Conservation (phyloP, 2,888 invertebrate genomes). For the Spisula subtruncata region DNA sequence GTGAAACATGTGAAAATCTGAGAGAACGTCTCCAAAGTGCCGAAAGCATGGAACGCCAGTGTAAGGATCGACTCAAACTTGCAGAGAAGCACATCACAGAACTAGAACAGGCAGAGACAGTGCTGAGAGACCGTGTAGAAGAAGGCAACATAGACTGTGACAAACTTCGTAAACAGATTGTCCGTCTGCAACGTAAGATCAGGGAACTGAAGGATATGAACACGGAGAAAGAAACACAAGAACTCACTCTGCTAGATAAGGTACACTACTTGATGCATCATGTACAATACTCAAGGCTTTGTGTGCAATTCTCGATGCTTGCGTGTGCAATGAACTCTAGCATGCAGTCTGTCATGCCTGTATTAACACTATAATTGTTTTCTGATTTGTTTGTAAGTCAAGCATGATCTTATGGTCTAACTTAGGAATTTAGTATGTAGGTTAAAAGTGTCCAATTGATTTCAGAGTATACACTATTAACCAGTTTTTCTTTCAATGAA, state of each 20-base stretch:
- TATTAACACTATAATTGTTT: constrained; percentile 7
- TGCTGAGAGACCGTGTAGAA: constrained; percentile 78
- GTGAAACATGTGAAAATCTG: constrained; percentile 79
- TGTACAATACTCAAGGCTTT: too few species aligned
- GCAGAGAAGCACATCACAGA: constrained; percentile 83
- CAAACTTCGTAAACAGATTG: constrained; percentile 75
- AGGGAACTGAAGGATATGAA: constrained; percentile 81
- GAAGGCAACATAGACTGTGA: constrained; percentile 77
- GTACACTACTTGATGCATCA: constrained; percentile 68
- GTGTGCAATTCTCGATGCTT: too few species aligned
- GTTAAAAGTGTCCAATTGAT: neutral
- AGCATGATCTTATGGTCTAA: neutral
- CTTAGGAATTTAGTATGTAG: neutral
- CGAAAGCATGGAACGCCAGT: constrained; percentile 78
- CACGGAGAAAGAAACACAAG: constrained; percentile 80
- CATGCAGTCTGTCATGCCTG: constrained; percentile 19
- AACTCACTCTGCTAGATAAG: constrained; percentile 80
- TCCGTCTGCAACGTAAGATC: constrained; percentile 78
- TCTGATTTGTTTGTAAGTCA: constrained; percentile 16
- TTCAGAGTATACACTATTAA: neutral
- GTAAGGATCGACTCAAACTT: constrained; percentile 80
- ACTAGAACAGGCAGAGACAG: constrained; percentile 79
- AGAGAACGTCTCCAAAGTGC: constrained; percentile 78
- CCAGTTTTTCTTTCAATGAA: neutral
- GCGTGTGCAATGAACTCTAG: constrained; percentile 31